Conservation (phyloP, 2,797 vertebrate species). For the Liparis tanakae region DNA sequence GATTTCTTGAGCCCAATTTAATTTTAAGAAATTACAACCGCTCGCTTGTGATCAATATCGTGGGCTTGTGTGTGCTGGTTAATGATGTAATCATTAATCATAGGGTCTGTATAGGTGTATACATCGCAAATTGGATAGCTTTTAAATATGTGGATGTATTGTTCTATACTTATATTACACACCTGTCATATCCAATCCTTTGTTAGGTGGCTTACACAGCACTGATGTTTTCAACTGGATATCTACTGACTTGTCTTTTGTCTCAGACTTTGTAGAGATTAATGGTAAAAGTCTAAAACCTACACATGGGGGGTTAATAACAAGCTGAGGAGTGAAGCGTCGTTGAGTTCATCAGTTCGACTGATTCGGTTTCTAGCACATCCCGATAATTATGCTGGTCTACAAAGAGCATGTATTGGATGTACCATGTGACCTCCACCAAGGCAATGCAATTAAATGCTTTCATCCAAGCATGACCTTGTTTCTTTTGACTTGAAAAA, state of each 20-base stretch:
- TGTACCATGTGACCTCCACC: too few species aligned
- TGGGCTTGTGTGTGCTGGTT: background rate
- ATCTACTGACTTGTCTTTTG: background rate
- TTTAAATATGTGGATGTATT: slow-evolving; percentile 2
- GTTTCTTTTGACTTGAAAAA: too few species aligned
- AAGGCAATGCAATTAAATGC: too few species aligned
- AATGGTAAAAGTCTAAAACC: background rate
- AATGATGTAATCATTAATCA: background rate
- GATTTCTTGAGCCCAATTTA: background rate
- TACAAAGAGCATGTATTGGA: background rate
- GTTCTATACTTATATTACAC: background rate
- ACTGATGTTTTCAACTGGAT: too few species aligned
- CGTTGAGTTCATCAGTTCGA: background rate
- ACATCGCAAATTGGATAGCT: background rate
- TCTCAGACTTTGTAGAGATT: background rate
- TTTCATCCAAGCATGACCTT: too few species aligned
- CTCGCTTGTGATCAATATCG: background rate
- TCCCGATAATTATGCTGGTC: background rate
- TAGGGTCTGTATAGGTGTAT: background rate
- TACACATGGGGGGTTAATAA: too few species aligned
- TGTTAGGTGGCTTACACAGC: background rate
- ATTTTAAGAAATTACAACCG: background rate
- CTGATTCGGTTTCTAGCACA: background rate
- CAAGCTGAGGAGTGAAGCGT: background rate
- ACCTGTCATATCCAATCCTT: background rate